Conservation (phyloP, 2,113 vertebrate species). For the Gopherus flavomarginatus region DNA sequence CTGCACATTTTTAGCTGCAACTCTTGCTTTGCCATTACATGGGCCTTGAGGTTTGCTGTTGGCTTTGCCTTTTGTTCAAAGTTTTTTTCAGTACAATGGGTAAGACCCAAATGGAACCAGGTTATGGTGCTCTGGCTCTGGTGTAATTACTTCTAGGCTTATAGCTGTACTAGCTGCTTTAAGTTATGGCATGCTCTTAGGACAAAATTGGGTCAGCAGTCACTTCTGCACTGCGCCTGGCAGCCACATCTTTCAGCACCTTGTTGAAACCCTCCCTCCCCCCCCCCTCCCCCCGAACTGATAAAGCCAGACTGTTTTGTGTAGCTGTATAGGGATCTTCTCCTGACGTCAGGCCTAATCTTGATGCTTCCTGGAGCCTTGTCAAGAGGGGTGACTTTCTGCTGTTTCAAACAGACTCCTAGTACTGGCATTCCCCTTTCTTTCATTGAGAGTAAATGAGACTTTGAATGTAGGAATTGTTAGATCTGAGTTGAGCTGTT, state of each 20-base stretch:
- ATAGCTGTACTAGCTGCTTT: not conserved
- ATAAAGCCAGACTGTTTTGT: not conserved
- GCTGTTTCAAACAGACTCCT: not conserved
- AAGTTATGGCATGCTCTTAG: not conserved
- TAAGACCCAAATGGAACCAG: accelerated
- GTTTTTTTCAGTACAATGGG: not conserved
- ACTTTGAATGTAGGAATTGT: not conserved
- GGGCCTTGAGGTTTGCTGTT: not conserved
- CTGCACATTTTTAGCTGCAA: not conserved
- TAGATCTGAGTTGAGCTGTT: not conserved
- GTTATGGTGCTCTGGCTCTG: not conserved
- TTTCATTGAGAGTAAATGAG: not conserved
- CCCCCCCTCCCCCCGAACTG: no score
- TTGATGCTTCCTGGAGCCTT: not conserved
- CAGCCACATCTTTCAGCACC: not conserved
- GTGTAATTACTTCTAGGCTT: not conserved
- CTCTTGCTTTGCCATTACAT: not conserved
- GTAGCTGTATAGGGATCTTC: not conserved
- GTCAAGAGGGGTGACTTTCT: not conserved
- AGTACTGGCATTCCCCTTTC: not conserved
- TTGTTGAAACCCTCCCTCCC: not conserved
- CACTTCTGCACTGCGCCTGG: not conserved
- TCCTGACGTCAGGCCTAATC: not conserved
- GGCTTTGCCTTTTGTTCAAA: not conserved
- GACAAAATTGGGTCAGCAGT: no score